Percentiles rank a stretch among this genome's conserved stretches.
Conservation (phyloP, 2,113 vertebrate species). For the Phocoena sinus region DNA sequence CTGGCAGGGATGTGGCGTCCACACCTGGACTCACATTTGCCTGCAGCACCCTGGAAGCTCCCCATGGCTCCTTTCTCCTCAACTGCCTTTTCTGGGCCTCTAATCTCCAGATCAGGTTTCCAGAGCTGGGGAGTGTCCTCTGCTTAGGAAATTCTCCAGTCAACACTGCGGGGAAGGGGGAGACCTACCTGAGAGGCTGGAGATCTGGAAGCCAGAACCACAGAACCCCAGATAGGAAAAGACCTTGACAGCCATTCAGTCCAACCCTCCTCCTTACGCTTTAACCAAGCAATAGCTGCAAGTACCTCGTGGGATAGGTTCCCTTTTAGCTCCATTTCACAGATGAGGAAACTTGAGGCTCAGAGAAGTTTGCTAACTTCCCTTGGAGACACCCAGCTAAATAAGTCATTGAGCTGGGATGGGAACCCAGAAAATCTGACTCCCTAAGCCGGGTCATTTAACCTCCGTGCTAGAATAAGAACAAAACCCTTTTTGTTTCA, state of each 20-base stretch:
- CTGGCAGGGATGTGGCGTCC: background rate
- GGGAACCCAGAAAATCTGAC: conserved; percentile 15
- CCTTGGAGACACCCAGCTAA: background rate
- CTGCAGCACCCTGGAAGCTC: background rate
- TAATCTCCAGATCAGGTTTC: conserved; percentile 37
- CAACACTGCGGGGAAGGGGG: background rate
- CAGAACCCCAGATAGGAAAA: background rate
- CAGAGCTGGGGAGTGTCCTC: background rate
- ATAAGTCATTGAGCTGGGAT: background rate
- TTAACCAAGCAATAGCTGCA: background rate
- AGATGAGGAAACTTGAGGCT: background rate
- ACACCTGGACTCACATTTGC: background rate
- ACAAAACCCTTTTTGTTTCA: conserved; percentile 9
- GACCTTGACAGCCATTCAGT: background rate
- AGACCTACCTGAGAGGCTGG: background rate
- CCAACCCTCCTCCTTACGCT: background rate
- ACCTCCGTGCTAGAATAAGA: background rate
- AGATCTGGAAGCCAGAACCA: background rate
- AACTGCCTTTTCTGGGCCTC: background rate
- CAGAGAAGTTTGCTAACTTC: background rate
- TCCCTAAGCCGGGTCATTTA: background rate
- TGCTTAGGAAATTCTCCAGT: background rate
- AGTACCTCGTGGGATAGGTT: background rate
- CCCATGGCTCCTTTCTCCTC: background rate
- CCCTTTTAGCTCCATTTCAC: background rate